Percentiles rank a stretch among this genome's conserved stretches.
These are phyloP conservation scores for Penaeus chinensis DNA, from an alignment of 1,140 invertebrate genomes.

Conservation along the genomic window DNA sequence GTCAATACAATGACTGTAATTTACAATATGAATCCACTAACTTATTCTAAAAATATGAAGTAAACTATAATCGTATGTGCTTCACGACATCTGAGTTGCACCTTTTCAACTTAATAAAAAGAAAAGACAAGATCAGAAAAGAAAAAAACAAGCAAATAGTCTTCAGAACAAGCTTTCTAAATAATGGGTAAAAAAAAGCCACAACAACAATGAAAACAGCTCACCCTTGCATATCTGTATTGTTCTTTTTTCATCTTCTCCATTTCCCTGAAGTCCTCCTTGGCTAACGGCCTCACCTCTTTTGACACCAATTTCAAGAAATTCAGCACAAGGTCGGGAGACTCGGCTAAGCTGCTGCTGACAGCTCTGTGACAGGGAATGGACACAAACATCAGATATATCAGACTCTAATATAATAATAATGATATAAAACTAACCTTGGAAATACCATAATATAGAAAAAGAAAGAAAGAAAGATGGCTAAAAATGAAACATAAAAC, in stretches of 20 bases:
- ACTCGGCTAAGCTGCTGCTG: conserved; percentile 86
- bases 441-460: neutral
- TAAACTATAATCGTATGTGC: no score
- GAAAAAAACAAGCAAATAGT: no score
- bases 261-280: conserved; percentile 80
- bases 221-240: conserved; percentile 47
- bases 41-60: no score
- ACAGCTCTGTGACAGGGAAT: conserved; percentile 75
- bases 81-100: no score
- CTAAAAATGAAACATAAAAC: no score
- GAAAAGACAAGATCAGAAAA: no score
- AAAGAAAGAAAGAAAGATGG: neutral
- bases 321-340: conserved; percentile 79
- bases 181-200: neutral
- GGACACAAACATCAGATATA: neutral
- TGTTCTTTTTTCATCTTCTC: conserved; percentile 76
- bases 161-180: neutral
- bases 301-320: conserved; percentile 85
- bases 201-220: neutral
- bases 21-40: no score
- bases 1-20: no score
- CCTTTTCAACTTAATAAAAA: no score
- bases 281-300: conserved; percentile 76
- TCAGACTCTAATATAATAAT: neutral
- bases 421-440: neutral